Evolutionary conservation across 53 echinoderm and acorn worm genomes (phyloP).

Genomic region (Astropecten irregularis): DNA sequence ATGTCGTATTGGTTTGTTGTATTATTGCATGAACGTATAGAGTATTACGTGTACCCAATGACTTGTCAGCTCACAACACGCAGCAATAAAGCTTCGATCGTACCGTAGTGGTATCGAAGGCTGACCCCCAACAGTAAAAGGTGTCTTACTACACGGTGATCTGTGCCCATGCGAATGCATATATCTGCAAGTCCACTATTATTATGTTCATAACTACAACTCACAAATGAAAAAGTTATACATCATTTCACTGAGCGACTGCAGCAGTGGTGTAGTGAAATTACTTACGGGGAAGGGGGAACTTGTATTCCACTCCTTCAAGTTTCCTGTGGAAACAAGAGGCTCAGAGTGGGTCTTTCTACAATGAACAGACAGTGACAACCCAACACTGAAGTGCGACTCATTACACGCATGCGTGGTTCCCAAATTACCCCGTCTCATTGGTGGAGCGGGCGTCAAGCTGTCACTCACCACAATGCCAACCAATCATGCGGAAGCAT

Average conservation of each 20-base stretch:
- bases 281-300: too few species aligned
- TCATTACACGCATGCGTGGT: slow-evolving; percentile 76
- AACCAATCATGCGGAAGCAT: slow-evolving; percentile 77
- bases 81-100: slow-evolving; percentile 10
- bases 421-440: slow-evolving; percentile 64
- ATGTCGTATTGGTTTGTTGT: too few species aligned
- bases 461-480: slow-evolving; percentile 71
- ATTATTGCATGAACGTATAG: too few species aligned
- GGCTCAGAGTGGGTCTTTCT: neutral
- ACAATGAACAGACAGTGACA: slow-evolving; percentile 50
- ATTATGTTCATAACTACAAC: too few species aligned
- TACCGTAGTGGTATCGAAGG: slow-evolving; percentile 40
- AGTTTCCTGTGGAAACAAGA: neutral
- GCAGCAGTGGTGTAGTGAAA: too few species aligned
- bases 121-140: slow-evolving; percentile 29
- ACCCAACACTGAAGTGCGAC: slow-evolving; percentile 39
- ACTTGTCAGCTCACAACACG: slow-evolving; percentile 26
- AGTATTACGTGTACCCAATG: too few species aligned
- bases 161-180: too few species aligned
- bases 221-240: too few species aligned
- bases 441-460: slow-evolving; percentile 70
- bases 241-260: too few species aligned
- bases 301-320: neutral
- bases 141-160: too few species aligned
- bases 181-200: too few species aligned